phyloP scores from a whole-genome alignment of 2,797 vertebrate species.

The Hippopotamyrus pictus region DNA sequence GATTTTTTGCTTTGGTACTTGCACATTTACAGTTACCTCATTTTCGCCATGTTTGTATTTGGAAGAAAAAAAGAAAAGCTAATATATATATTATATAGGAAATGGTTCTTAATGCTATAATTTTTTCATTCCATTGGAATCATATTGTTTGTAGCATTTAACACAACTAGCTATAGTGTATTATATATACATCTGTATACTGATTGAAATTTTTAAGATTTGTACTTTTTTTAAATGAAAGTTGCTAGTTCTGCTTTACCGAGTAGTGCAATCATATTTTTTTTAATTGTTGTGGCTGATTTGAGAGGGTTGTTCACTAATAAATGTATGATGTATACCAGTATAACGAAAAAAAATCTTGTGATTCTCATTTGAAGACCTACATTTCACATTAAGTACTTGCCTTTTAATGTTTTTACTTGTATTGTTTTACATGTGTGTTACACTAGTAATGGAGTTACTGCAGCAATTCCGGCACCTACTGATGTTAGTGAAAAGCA shows the following conservation, averaged over 20 bases:
- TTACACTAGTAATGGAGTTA: constrained; percentile 27
- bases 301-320: constrained; percentile 99
- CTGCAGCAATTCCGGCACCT: constrained; percentile 18
- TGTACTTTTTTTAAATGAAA: constrained; percentile 99
- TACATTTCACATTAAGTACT: constrained; percentile 6
- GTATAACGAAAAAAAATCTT: constrained; percentile 40
- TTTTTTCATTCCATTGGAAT: constrained; percentile 99
- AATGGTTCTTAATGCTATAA: constrained; percentile 99
- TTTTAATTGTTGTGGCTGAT: constrained; percentile 99
- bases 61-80: constrained; percentile 78
- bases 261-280: constrained; percentile 99
- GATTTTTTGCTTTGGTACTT: constrained; percentile 98
- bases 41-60: constrained; percentile 99
- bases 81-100: constrained; percentile 99
- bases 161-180: constrained; percentile 98
- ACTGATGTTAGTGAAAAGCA: neutral
- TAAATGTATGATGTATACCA: constrained; percentile 99
- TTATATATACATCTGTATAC: constrained; percentile 99
- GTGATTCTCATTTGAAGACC: constrained; percentile 13
- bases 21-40: constrained; percentile 99
- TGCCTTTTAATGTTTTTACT: constrained; percentile 19
- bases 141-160: constrained; percentile 99
- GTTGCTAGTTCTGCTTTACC: constrained; percentile 99
- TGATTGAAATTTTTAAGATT: constrained; percentile 99
- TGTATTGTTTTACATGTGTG: constrained; percentile 22